Evolutionary conservation across 2,888 invertebrate genomes (phyloP).

Genomic region (Yponomeuta malinellus): DNA sequence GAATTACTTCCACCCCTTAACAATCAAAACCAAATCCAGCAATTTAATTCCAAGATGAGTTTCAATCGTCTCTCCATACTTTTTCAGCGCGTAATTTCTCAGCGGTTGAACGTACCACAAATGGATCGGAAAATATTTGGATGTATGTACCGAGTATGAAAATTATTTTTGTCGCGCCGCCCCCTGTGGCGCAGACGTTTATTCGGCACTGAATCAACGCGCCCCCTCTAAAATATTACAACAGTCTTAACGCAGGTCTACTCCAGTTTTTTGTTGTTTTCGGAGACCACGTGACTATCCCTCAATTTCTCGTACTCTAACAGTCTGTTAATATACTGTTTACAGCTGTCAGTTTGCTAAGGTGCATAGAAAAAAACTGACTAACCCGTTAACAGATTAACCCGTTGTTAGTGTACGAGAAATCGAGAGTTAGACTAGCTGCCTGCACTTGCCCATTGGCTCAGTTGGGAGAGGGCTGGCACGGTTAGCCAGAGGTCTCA

Average conservation of each 20-base stretch:
- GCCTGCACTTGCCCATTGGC: no score
- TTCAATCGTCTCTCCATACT: not conserved
- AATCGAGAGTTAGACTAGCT: no score
- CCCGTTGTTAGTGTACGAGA: no score
- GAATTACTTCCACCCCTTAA: not conserved
- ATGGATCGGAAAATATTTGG: slow-evolving; percentile 56
- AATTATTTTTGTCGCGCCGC: slow-evolving; percentile 55
- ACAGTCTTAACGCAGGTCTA: not conserved
- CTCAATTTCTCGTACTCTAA: no score
- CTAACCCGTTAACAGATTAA: no score
- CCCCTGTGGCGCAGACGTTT: slow-evolving; percentile 53
- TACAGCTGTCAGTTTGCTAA: no score
- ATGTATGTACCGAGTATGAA: slow-evolving; percentile 37
- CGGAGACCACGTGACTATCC: no score
- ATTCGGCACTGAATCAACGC: slow-evolving; percentile 56
- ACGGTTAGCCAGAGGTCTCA: no score
- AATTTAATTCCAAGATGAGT: not conserved
- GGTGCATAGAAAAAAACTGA: no score
- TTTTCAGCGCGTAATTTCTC: slow-evolving; percentile 3
- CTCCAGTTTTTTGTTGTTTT: not conserved
- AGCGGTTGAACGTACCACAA: slow-evolving; percentile 33
- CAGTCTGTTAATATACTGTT: no score
- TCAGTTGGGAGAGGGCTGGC: no score
- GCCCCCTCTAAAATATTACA: slow-evolving; percentile 30
- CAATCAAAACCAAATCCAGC: not conserved